phyloP scores from a whole-genome alignment of 1,140 invertebrate species.

The Penaeus indicus region DNA sequence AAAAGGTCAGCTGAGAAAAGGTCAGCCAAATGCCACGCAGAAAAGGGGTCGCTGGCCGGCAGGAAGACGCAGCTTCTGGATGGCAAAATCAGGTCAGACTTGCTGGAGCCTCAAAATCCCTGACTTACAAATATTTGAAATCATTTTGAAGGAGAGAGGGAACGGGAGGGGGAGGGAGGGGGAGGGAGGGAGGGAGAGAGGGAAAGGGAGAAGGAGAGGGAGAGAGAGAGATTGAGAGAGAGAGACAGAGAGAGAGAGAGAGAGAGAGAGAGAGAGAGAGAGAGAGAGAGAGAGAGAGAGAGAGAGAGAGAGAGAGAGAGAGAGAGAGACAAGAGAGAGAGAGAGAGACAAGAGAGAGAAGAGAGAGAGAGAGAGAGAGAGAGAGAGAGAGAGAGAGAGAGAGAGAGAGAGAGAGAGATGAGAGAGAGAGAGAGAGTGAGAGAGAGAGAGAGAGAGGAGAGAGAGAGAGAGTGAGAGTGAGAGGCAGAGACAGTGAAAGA shows the following conservation, averaged over 20 bases:
- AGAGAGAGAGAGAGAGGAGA: background rate
- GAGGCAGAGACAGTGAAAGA: background rate
- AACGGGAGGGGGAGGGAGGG: conserved; percentile 21
- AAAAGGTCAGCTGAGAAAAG: background rate
- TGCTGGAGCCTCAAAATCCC: background rate
- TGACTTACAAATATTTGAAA: background rate
- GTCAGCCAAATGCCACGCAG: too few relatives aligned
- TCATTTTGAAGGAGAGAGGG: background rate
- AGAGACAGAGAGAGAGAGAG: background rate
- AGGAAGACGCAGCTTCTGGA: background rate
- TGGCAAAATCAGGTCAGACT: too few relatives aligned
- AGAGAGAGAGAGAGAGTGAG: conserved; percentile 22
- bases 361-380: background rate
- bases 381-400: background rate
- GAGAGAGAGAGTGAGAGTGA: background rate
- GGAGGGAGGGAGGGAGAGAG: background rate
- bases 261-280: background rate
- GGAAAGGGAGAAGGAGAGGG: background rate
- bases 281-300: background rate
- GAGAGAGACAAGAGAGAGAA: background rate
- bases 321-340: background rate
- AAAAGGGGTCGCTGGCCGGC: background rate
- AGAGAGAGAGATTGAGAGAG: too few relatives aligned
- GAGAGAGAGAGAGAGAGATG: background rate
- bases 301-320: background rate